Evolutionary conservation across 2,888 invertebrate genomes (phyloP).

Genomic region (Orthonychiurus folsomi): DNA sequence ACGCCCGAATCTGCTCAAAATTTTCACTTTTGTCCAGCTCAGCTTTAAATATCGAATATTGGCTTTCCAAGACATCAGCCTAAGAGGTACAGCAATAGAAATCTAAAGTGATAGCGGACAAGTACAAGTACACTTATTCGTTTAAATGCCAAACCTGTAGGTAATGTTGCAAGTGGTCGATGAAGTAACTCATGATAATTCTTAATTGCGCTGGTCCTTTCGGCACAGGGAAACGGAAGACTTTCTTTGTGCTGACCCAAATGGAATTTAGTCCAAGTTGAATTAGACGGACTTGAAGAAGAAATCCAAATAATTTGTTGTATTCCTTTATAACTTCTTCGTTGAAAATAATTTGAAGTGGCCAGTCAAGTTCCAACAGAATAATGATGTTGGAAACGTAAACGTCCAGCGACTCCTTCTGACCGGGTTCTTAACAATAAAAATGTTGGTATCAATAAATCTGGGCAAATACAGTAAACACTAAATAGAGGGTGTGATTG

Average conservation of each 20-base stretch:
- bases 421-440: neutral
- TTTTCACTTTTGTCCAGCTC: slow-evolving; percentile 37
- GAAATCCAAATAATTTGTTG: slow-evolving; percentile 37
- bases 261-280: slow-evolving; percentile 37
- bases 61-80: slow-evolving; percentile 39
- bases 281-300: slow-evolving; percentile 35
- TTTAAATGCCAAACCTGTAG: slow-evolving; percentile 21
- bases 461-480: neutral
- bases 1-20: slow-evolving; percentile 36
- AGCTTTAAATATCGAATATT: slow-evolving; percentile 28
- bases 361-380: slow-evolving; percentile 33
- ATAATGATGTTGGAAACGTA: slow-evolving; percentile 14
- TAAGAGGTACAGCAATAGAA: slow-evolving; percentile 12
- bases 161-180: slow-evolving; percentile 39
- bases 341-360: slow-evolving; percentile 37
- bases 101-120: neutral
- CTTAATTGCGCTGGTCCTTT: slow-evolving; percentile 36
- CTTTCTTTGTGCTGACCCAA: slow-evolving; percentile 34
- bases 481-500: too few relatives aligned
- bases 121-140: neutral
- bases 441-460: neutral
- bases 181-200: slow-evolving; percentile 38
- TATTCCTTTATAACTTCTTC: slow-evolving; percentile 30
- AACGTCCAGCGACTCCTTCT: slow-evolving; percentile 1
- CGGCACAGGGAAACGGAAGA: slow-evolving; percentile 37